Evolutionary conservation across 2,888 invertebrate species (phyloP), one percentile per base, ranked within the genome.

Genomic region (Tinea semifulvella): DNA sequence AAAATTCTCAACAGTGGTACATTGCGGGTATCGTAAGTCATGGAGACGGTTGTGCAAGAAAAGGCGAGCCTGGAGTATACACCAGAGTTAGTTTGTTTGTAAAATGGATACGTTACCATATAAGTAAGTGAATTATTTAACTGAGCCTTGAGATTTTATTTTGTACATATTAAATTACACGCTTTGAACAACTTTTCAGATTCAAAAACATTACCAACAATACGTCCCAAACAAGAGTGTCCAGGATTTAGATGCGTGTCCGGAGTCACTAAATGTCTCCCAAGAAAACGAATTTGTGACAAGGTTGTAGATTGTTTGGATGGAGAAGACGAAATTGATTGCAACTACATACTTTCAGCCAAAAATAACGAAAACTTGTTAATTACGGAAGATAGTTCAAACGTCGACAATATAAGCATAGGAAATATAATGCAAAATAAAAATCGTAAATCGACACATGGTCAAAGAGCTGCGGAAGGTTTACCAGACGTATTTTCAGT

Each of bases 11-110:
- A 49, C 88, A 89, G 57, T 92, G 91, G 89, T 92, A 91, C 61
- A 77, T 92, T 48, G 92, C 89, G 3, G 94, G 94, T 0, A 84
- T 94, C 43, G 91, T 94, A 0, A 93, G 93, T 58, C 93, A 94
- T 58, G 94, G 94, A 17, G 88, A 91, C 55, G 94, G 94, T 2
- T 94, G 94, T 65, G 94, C 86, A 14, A 83, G 90, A 51, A 86
- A 89, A 43, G 82, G 85, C 48, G 91, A 93, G 61, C 91, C 92
- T 13, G 94, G 94, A 1, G 92, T 88, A 39, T 94, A 94, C 57
- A 92, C 93, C 0, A 83, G 89, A 67, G 88, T 94, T 14, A 87
- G 89, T 50, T 73, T 88, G 18, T 92, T 86, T 59, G 65, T 87
- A n/a, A 82, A 87, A 48, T 94, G 93, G 93, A 89, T 93, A 49